A percentile compares a stretch with the other conserved stretches of the same genome.
Evolutionary conservation across 2,113 vertebrate genomes (phyloP).

Genomic region (Corythoichthys haematopterus): DNA sequence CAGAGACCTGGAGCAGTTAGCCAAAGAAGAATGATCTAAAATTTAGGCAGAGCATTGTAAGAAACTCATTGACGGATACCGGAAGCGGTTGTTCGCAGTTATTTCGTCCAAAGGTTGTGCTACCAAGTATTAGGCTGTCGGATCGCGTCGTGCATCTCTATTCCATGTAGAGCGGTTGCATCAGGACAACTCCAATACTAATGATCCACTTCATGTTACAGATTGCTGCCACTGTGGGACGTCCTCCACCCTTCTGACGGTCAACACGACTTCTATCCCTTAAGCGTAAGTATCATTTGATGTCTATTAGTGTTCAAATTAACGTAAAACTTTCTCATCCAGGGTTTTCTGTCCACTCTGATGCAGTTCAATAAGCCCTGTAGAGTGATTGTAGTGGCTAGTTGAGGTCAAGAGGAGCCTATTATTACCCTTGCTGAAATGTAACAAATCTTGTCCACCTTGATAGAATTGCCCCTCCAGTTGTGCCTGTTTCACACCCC

Average conservation of each 20-base stretch:
- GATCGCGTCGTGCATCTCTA: too few relatives aligned
- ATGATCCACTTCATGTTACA: slow-evolving; percentile 42
- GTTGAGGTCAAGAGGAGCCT: slow-evolving; percentile 46
- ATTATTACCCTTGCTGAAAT: slow-evolving; percentile 34
- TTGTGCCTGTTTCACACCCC: slow-evolving; percentile 70
- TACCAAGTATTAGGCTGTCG: too few relatives aligned
- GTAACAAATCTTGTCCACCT: slow-evolving; percentile 69
- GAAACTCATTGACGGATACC: too few relatives aligned
- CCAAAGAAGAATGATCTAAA: too few relatives aligned
- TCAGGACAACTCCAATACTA: slow-evolving; percentile 15
- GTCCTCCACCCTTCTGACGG: slow-evolving; percentile 47
- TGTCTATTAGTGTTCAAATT: slow-evolving; percentile 15
- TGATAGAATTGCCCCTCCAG: slow-evolving; percentile 70
- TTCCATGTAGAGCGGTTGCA: too few relatives aligned
- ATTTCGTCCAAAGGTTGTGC: too few relatives aligned
- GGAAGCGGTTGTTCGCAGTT: too few relatives aligned
- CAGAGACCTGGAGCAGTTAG: too few relatives aligned
- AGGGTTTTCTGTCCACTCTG: slow-evolving; percentile 4
- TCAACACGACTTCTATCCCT: slow-evolving; percentile 57
- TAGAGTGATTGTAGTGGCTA: slow-evolving; percentile 39
- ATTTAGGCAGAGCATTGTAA: too few relatives aligned
- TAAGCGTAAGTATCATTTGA: slow-evolving; percentile 55
- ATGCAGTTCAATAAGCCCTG: slow-evolving; percentile 17
- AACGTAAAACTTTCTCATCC: slow-evolving; percentile 5
- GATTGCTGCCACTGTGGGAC: slow-evolving; percentile 56